phyloP scores from a whole-genome alignment of 2,113 vertebrate genomes.

The Pandion haliaetus region DNA sequence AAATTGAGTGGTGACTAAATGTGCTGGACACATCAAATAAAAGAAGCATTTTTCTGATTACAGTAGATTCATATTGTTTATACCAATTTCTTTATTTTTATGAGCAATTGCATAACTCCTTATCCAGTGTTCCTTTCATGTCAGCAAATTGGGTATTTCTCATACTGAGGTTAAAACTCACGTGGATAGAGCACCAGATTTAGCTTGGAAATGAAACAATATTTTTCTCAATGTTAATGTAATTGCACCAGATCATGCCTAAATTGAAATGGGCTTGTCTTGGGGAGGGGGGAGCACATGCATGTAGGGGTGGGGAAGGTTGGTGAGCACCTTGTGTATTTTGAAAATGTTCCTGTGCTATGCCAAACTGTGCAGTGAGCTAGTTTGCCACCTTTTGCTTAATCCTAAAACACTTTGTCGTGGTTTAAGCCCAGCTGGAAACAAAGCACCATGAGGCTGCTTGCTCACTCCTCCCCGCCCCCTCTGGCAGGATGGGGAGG shows the following conservation, averaged over 20 bases:
- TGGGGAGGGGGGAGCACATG: neutral
- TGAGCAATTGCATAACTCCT: neutral
- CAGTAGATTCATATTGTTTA: neutral
- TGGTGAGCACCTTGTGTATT: neutral
- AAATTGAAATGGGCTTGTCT: neutral
- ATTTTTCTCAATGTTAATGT: neutral
- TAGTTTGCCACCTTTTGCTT: neutral
- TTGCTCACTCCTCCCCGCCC: too few species aligned
- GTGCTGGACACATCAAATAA: slow-evolving; percentile 71
- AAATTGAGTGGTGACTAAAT: slow-evolving; percentile 43
- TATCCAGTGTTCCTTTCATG: neutral
- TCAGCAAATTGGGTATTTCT: neutral
- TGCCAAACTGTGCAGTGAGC: neutral
- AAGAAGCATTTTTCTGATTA: slow-evolving; percentile 48
- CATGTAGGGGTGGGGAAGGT: accelerated
- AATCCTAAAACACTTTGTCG: neutral
- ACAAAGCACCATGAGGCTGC: too few species aligned
- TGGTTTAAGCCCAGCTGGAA: neutral
- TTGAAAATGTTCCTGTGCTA: neutral
- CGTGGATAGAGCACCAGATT: neutral
- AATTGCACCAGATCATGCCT: neutral
- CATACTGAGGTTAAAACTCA: neutral
- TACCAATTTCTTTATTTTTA: neutral
- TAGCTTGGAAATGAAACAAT: neutral
- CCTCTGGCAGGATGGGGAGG: too few species aligned